These are phyloP conservation scores for Peribatodes rhomboidaria DNA, from an alignment of 2,888 invertebrate genomes.

Conservation along the genomic window DNA sequence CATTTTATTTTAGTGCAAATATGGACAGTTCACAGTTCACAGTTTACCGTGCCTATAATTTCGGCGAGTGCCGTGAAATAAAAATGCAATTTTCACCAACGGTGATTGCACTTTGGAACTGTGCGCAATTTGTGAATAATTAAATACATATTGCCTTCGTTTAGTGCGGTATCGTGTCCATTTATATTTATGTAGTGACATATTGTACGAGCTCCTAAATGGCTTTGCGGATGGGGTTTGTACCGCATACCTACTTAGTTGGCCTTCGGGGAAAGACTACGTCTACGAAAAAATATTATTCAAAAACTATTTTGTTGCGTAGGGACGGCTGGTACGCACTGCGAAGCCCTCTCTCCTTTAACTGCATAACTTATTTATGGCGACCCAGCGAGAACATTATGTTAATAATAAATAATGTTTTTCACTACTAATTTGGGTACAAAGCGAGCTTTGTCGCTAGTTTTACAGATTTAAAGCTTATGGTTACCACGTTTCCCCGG, in stretches of 20 bases:
- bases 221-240: no score
- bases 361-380: neutral
- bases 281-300: no score
- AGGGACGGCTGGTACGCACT: no score
- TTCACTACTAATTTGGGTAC: conserved; percentile 2
- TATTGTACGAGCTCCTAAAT: no score
- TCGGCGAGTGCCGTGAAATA: conserved; percentile 64
- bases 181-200: neutral
- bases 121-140: conserved; percentile 68
- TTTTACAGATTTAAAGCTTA: conserved; percentile 8
- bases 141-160: conserved; percentile 67
- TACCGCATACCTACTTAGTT: no score
- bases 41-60: conserved; percentile 72
- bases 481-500: neutral
- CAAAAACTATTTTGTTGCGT: no score
- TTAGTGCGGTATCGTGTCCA: conserved; percentile 48
- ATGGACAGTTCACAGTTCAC: conserved; percentile 58
- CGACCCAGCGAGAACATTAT: neutral
- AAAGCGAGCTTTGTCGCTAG: conserved; percentile 2
- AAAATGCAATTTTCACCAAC: conserved; percentile 74
- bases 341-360: neutral
- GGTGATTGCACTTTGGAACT: conserved; percentile 70
- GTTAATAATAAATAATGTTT: neutral
- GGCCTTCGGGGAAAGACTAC: no score
- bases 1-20: conserved; percentile 61